Evolutionary conservation across 2,113 vertebrate genomes (phyloP), one percentile per base, ranked within the genome.

Genomic region (Procavia capensis): DNA sequence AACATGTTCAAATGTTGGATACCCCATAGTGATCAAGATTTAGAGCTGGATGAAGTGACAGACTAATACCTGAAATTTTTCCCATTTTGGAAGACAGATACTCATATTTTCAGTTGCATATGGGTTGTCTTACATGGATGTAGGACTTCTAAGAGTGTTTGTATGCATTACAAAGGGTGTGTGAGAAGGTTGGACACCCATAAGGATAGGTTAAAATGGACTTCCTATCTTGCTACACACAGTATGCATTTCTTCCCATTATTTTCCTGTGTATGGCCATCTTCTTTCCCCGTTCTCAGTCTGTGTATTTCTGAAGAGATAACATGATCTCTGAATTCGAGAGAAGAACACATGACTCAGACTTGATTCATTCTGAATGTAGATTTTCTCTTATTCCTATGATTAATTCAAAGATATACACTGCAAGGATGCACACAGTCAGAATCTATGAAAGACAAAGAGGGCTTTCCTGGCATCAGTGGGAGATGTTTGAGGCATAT

Each of bases 361-460:
- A 84, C 11, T 2, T 5, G 14, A 70, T 41, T 74, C 59, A 94
- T 84, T 88, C 50, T 36, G 29, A 79, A 63, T 47, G 13, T 75
- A 57, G 7, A 25, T 63, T 82, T 88, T 78, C 16, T 79, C 34
- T 80, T 41, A 39, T 61, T 88, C 76, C 24, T 84, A 24, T 78
- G 50, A 80, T 50, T 82, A 59, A 16, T 36, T 89, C 31, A 25
- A n/a, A 17, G 29, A 70, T 45, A 64, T 5, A 85, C 5, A n/a
- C 34, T 57, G 63, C 24, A 41, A 34, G 27, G 47, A n/a, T 63
- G 41, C 5, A 75, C 5, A 75, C 9, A 59, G 74, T 94, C 6
- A 31, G 34, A 93, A 72, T 66, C 66, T 43, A 16, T 63, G 59
- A 93, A 83, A 88, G 11, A 86, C 34, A 86, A 91, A 88, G 50